phyloP scores from a whole-genome alignment of 2,888 invertebrate species.

The Panorpa germanica region DNA sequence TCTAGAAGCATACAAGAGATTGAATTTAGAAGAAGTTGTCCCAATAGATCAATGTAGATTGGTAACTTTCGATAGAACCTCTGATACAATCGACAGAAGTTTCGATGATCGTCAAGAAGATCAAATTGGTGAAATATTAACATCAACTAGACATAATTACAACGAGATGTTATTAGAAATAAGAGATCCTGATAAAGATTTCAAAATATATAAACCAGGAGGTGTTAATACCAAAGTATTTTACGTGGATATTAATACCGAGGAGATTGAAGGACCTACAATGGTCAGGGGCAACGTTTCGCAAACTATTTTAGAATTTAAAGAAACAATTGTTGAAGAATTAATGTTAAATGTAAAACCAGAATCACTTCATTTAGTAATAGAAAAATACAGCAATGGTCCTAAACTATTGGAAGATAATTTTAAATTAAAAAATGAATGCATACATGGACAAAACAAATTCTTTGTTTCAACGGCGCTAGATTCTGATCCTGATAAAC shows the following conservation, averaged over 20 bases:
- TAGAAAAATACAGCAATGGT: conserved; percentile 21
- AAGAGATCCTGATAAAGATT: conserved; percentile 33
- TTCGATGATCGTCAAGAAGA: conserved; percentile 38
- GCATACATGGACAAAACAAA: conserved; percentile 22
- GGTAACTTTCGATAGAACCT: conserved; percentile 43
- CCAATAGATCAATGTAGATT: conserved; percentile 48
- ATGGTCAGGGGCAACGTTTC: conserved; percentile 34
- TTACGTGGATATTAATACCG: conserved; percentile 35
- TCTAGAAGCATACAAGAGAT: conserved; percentile 33
- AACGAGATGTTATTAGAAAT: conserved; percentile 48
- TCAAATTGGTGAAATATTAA: conserved; percentile 24
- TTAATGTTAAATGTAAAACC: conserved; percentile 24
- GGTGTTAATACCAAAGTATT: conserved; percentile 41
- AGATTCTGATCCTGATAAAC: conserved; percentile 27
- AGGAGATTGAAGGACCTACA: conserved; percentile 39
- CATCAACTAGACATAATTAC: conserved; percentile 22
- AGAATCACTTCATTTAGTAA: conserved; percentile 25
- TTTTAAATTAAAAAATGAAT: conserved; percentile 21
- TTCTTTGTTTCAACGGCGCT: conserved; percentile 29
- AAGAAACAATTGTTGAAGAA: conserved; percentile 29
- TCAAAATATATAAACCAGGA: conserved; percentile 40
- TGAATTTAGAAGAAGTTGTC: conserved; percentile 35
- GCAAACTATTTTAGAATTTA: conserved; percentile 35
- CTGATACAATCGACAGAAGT: conserved; percentile 44
- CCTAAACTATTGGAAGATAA: conserved; percentile 24